Evolutionary conservation across 1,140 invertebrate genomes (phyloP), one percentile per base, ranked within the genome.

Genomic region (Drosophila neocordata): DNA sequence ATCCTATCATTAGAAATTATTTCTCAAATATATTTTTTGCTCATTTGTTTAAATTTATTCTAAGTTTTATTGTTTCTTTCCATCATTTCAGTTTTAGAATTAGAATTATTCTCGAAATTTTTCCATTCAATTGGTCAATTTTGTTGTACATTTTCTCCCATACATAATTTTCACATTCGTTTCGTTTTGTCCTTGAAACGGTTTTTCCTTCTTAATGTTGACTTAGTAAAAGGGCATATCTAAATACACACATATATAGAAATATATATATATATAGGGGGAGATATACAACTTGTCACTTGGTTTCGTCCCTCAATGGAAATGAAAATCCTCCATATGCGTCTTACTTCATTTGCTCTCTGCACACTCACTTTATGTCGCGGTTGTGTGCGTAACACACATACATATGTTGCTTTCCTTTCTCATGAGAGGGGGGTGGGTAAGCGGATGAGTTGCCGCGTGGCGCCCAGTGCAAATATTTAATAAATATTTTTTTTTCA

Each of bases 401-500:
- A 31, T 6, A 31, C 27, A 31, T 5, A 2, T 2, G 27, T 31
- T 31, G 27, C 6, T 31, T 31, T 31, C 27, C 27, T 31, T 31
- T 7, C 27, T 31, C 27, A 31, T 7, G 5, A 1, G 5, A 7
- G 1, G 27, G 4, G 27, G 4, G 5, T 31, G 27, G 27, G 27
- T 31, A 31, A 38, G 37, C 13, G 38, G 38, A 7, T 44, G 13
- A 15, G 7, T 44, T 13, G 13, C 38, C 5, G 7, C 41, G 41
- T 15, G 27, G 27, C n/a, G 31, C 18, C 15, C 37, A 24, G 52
- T 65, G 61, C 53, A 69, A 72, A 76, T 72, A 76, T 69, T 69
- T 69, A 69, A 69, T 84, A 53, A 67, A 71, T 78, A 74, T 77
- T 67, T 69, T 41, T 51, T 62, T 76, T 75, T 79, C 62, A 73